Evolutionary conservation across 2,797 vertebrate genomes (phyloP), one percentile per base, ranked within the genome.

Genomic region (Cuniculus paca): DNA sequence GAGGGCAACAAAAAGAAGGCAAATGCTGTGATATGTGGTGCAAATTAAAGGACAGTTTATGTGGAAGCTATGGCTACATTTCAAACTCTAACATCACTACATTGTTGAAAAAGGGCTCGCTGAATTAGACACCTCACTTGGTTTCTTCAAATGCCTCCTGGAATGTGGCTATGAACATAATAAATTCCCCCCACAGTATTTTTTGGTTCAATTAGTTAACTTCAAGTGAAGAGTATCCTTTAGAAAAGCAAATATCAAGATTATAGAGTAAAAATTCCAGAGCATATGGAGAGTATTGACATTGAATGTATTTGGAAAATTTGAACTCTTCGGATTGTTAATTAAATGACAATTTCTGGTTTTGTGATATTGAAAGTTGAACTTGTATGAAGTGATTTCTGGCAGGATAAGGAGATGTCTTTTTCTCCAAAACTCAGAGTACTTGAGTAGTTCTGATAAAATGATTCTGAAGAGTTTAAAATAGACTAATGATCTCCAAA

Each of bases 221-320:
- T 95, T 45, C 77, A 74, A 83, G 93, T 86, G 80, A 88, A 82
- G 83, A 84, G 26, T 26, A 34, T 63, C 5, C 72, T 94, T 82
- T 39, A 68, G 88, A 81, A 81, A 78, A 60, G 2, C n/a, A 85
- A 60, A 26, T 28, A 72, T 19, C n/a, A 86, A 72, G 52, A 85
- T 72, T 48, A 85, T 22, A 61, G n/a, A 28, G 14, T 45, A 72
- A 96, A 83, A 95, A 78, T 86, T 90, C n/a, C 78, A 92, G 90
- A 93, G 52, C 65, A 75, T 79, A 56, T 95, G 88, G 82, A 90
- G 80, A 77, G 28, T 58, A 84, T 2, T 54, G 80, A 95, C 83
- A 77, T 70, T 1, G 52, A 86, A 89, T 80, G 54, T 89, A 83
- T 90, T 84, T 97, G 80, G 95, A 92, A 91, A 88, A 85, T 63